Percentiles rank a stretch among this genome's conserved stretches.
Conservation (phyloP, 2,113 vertebrate genomes). For the Morone chrysops region DNA sequence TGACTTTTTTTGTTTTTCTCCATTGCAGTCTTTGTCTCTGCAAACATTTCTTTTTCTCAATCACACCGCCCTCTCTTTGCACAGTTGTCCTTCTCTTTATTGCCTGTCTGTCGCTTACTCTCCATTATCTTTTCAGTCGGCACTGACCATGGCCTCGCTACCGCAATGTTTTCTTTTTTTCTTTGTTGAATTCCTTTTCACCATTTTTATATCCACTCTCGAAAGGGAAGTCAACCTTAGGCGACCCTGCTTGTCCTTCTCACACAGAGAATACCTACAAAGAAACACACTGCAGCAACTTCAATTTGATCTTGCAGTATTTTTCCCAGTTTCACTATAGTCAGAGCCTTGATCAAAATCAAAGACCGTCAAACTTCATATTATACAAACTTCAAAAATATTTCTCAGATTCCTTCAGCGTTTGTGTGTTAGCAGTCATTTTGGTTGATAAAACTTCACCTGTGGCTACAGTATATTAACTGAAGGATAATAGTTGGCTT, state of each 20-base stretch:
- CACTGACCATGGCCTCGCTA: conserved; percentile 3
- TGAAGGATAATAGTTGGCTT: background rate
- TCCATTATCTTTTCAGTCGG: conserved; percentile 15
- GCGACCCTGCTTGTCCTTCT: conserved; percentile 1
- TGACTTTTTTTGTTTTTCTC: conserved; percentile 16
- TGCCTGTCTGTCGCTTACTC: conserved; percentile 19
- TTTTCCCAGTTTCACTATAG: background rate
- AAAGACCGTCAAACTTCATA: no score
- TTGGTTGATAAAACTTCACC: background rate
- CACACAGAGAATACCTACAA: background rate
- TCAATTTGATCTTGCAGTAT: background rate
- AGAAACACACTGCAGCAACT: background rate
- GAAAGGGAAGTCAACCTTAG: conserved; percentile 14
- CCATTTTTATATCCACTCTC: conserved; percentile 42
- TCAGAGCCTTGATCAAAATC: background rate
- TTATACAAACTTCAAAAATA: no score
- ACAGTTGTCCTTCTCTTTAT: conserved; percentile 8
- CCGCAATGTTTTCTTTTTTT: background rate
- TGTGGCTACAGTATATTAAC: background rate
- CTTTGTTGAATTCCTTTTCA: conserved; percentile 23
- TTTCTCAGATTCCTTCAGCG: background rate
- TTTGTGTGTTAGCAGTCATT: background rate
- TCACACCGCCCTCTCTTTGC: conserved; percentile 3
- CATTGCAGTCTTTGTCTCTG: background rate
- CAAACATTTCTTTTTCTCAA: background rate